These are phyloP conservation scores for Rhamphomyia laevipes DNA, from an alignment of 2,888 invertebrate species.

Conservation along the genomic window DNA sequence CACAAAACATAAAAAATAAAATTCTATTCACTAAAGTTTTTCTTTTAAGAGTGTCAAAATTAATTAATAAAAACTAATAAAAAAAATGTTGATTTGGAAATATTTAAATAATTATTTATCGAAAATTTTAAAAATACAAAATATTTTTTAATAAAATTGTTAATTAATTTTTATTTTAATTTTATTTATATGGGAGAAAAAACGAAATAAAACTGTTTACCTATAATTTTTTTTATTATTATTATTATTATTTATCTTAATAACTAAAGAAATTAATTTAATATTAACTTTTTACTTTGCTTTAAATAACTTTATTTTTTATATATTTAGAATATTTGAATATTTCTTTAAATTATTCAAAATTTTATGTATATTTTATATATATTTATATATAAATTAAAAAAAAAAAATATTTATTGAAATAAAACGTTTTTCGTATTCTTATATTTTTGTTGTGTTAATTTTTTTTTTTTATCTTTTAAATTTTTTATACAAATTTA, in stretches of 20 bases:
- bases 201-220: conserved; percentile 12
- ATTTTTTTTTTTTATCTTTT: too few species aligned
- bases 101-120: too few species aligned
- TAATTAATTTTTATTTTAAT: conserved; percentile 20
- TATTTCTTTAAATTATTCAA: neutral
- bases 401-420: neutral
- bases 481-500: too few species aligned
- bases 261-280: neutral
- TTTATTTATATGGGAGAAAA: conserved; percentile 13
- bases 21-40: conserved; percentile 6
- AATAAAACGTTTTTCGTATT: neutral
- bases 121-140: too few species aligned
- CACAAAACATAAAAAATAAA: conserved; percentile 6
- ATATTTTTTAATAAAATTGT: conserved; percentile 12
- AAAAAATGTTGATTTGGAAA: conserved; percentile 4
- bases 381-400: neutral
- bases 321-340: too few species aligned
- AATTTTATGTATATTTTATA: conserved; percentile 16
- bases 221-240: conserved; percentile 1
- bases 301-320: conserved; percentile 11
- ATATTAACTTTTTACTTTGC: neutral
- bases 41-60: conserved; percentile 11
- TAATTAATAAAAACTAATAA: conserved; percentile 4
- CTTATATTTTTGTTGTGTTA: neutral
- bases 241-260: too few species aligned